Evolutionary conservation across 2,113 vertebrate species (phyloP).

Genomic region (Chloropsis cyanopogon): DNA sequence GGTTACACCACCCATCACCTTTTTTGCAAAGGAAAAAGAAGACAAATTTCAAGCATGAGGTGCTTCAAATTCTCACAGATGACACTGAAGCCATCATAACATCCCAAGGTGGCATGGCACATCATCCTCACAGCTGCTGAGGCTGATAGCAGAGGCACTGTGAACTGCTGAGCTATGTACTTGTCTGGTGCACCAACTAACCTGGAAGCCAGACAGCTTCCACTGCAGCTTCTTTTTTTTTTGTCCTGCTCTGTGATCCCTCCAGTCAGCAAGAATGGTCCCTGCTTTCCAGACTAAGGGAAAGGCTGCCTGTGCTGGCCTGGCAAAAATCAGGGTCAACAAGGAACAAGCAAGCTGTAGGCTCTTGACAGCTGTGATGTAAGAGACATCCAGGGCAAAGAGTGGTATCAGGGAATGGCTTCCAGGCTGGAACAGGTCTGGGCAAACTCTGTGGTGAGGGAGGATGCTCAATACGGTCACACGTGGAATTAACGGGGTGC

Average conservation of each 20-base stretch:
- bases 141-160: not conserved
- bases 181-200: not conserved
- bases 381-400: not conserved
- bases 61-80: not conserved
- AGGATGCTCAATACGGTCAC: rapidly evolving
- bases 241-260: not conserved
- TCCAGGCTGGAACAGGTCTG: not conserved
- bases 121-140: not conserved
- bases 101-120: rapidly evolving
- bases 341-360: not conserved
- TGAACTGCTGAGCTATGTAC: not conserved
- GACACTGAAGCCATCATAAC: not conserved
- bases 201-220: not conserved
- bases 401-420: not conserved
- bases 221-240: not conserved
- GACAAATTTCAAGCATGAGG: not conserved
- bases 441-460: not conserved
- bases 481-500: not conserved
- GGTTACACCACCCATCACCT: not conserved
- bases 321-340: not conserved
- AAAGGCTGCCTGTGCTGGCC: not conserved
- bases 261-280: not conserved
- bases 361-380: rapidly evolving
- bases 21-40: not conserved
- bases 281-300: not conserved